Base-by-base conservation (phyloP, 2,888 invertebrate species). In the Oxytorus armatus region DNA sequence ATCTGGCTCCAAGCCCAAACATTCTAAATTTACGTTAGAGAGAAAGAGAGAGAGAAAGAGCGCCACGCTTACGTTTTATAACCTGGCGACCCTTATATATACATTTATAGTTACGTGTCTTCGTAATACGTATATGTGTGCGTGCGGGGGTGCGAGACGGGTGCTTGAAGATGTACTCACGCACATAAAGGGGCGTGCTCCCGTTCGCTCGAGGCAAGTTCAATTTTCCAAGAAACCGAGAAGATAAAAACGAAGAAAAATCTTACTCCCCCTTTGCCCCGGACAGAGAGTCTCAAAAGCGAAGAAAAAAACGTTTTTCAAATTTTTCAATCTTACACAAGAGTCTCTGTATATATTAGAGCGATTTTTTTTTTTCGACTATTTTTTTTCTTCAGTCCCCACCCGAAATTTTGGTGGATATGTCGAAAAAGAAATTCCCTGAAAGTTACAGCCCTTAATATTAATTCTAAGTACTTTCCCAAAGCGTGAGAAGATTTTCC, bases 1-100 rank as follows among this genome's bases (percentile, higher is more conserved):
- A 89, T 89, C 88, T 89, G 89, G 89, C 89, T 84, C 73, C 49
- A 70, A 83, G 88, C 89, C 89, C 86, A 85, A 84, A 76, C 33
- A 81, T 86, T 88, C 88, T 89, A 89, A 87, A 88, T 88, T 88
- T 89, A 88, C 86, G 77, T 83, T 72, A 70, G 73, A 68, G 79
- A 55, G 65, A 63, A 33, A 42, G 44, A 53, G 53, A 63, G 63
- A 42, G 29, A 61, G 53, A 47, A 53, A 70, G 39, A 59, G 33
- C 16, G 39, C 47, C 49, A 53, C 59, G 69, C 49, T 68, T 33
- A 63, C 66, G 63, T 69, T 36, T 59, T 75, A 74, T 66, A 74
- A 69, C 53, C 61, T 51, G 47, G 11, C 25, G 23, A 70, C 14
- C 23, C 29, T n/a, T 57, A 18, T 39, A 25, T 16, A 16, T 55